Evolutionary conservation across 2,797 vertebrate genomes (phyloP).

Genomic region (Epinephelus awoara): DNA sequence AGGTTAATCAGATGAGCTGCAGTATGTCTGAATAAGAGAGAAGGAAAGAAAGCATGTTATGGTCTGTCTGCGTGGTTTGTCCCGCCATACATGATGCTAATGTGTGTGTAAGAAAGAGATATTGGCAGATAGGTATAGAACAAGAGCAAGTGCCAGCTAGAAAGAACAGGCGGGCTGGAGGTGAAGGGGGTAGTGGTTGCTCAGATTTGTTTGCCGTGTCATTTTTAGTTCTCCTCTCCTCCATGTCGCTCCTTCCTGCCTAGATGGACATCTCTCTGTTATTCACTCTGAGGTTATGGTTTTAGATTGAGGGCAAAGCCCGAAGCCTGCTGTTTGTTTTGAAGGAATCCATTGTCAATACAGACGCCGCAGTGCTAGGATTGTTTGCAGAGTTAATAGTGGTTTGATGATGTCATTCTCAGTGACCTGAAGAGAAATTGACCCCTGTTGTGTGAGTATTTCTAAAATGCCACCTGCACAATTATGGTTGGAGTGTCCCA

Average conservation of each 20-base stretch:
- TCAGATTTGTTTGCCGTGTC: conserved; percentile 72
- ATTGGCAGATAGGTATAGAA: conserved; percentile 18
- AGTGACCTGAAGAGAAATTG: conserved; percentile 89
- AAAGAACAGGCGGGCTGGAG: conserved; percentile 34
- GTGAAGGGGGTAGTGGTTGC: conserved; percentile 37
- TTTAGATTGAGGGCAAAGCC: conserved; percentile 89
- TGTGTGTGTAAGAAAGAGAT: conserved; percentile 4
- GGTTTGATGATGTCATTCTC: conserved; percentile 90
- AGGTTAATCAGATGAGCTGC: conserved; percentile 42
- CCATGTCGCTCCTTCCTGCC: conserved; percentile 44
- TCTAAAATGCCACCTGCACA: conserved; percentile 88
- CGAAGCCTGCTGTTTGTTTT: conserved; percentile 73
- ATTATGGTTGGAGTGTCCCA: conserved; percentile 81
- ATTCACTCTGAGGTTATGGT: conserved; percentile 83
- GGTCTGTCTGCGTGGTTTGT: background rate
- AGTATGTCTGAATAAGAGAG: background rate
- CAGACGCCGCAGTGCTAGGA: conserved; percentile 62
- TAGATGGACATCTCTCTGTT: conserved; percentile 74
- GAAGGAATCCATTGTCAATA: conserved; percentile 80
- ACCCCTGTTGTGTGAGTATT: conserved; percentile 82
- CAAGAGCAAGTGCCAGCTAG: conserved; percentile 5
- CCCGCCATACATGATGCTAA: too few species aligned
- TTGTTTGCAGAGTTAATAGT: conserved; percentile 88
- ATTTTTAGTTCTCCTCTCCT: conserved; percentile 63
- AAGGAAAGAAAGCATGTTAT: background rate